Evolutionary conservation across 2,888 invertebrate species (phyloP).

Genomic region (Drosophila borborema): DNA sequence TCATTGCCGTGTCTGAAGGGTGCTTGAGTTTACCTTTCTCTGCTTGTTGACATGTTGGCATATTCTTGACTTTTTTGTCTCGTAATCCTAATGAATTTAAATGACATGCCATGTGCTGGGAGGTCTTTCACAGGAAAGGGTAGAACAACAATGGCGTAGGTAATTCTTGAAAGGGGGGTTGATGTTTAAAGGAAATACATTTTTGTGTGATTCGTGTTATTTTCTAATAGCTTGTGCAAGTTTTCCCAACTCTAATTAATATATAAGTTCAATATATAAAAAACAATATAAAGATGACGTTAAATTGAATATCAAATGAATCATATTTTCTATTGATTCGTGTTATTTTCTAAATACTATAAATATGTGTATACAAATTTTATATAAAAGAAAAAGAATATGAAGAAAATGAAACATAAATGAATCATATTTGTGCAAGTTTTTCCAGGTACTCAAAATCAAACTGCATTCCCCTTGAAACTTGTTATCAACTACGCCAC

Average conservation of each 20-base stretch:
- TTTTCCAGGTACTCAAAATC: too few relatives aligned
- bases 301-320: too few relatives aligned
- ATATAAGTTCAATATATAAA: too few relatives aligned
- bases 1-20: constrained; percentile 42
- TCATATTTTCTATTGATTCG: too few relatives aligned
- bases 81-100: constrained; percentile 85
- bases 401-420: too few relatives aligned
- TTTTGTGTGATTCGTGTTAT: not conserved
- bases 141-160: constrained; percentile 29
- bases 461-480: not conserved
- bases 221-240: not conserved
- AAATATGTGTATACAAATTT: too few relatives aligned
- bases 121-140: constrained; percentile 40
- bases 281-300: too few relatives aligned
- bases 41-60: constrained; percentile 64
- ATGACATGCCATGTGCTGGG: constrained; percentile 59
- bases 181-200: not conserved
- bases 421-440: too few relatives aligned
- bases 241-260: not conserved
- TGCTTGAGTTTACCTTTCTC: constrained; percentile 37
- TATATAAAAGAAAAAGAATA: too few relatives aligned
- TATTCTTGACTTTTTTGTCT: constrained; percentile 78
- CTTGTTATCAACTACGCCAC: not conserved
- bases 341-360: too few relatives aligned
- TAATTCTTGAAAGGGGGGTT: not conserved